Percentiles rank a stretch among this genome's conserved stretches.
Conservation (phyloP, 23 tunicate genomes). For the Diplosoma virens region DNA sequence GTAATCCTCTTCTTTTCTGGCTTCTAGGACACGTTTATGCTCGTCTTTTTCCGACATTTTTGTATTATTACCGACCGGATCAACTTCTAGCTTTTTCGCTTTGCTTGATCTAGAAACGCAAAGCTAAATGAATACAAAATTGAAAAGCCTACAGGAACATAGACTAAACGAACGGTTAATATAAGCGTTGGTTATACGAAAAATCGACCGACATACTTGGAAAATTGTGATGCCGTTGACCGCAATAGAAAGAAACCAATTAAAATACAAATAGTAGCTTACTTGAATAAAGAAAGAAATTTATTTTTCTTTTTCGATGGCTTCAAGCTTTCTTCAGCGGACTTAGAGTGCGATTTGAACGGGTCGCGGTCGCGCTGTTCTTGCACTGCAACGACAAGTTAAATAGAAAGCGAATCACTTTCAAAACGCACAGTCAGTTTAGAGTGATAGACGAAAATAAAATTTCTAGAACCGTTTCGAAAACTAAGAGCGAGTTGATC, state of each 20-base stretch:
- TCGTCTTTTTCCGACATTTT: constrained; percentile 57
- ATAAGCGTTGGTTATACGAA: too few relatives aligned
- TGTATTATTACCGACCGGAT: background rate
- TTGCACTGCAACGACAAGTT: background rate
- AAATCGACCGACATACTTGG: too few relatives aligned
- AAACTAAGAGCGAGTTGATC: too few relatives aligned
- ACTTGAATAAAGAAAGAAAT: constrained; percentile 72
- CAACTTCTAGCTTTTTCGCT: constrained; percentile 16
- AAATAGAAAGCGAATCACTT: background rate
- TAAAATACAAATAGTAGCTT: background rate
- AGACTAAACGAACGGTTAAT: too few relatives aligned
- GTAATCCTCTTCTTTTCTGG: constrained; percentile 58
- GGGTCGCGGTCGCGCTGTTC: background rate
- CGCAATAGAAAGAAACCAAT: background rate
- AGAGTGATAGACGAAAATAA: background rate
- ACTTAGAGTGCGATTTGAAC: too few relatives aligned
- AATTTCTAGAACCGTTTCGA: too few relatives aligned
- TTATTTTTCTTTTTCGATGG: background rate
- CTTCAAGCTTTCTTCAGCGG: background rate
- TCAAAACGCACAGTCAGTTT: background rate
- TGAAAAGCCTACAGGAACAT: too few relatives aligned
- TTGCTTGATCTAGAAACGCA: constrained; percentile 34
- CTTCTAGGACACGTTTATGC: constrained; percentile 58
- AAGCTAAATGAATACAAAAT: too few relatives aligned
- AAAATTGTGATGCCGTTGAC: too few relatives aligned